These are phyloP conservation scores for Dipodomys stephensi DNA, from an alignment of 2,113 vertebrate species.

Conservation along the genomic window DNA sequence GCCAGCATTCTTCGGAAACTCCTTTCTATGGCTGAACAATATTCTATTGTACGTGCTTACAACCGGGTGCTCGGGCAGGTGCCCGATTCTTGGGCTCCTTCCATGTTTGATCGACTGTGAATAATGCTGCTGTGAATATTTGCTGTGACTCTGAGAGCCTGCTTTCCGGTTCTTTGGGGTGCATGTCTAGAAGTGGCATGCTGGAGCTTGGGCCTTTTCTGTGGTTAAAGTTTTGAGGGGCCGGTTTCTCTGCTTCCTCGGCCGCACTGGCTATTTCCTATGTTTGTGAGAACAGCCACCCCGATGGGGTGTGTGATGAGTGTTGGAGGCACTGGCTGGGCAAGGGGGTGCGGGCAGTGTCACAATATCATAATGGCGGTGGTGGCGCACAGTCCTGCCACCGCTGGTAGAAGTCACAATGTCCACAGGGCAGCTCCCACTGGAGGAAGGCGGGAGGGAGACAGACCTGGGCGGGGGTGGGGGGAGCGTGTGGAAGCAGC, in stretches of 20 bases:
- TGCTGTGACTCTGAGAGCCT: background rate
- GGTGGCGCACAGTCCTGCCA: too few relatives aligned
- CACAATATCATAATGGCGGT: too few relatives aligned
- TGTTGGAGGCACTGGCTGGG: background rate
- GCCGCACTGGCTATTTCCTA: background rate
- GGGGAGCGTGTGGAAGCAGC: too few relatives aligned
- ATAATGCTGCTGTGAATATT: too few relatives aligned
- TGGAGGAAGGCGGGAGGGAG: background rate
- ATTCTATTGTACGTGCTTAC: background rate
- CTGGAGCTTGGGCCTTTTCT: background rate
- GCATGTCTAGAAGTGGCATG: background rate
- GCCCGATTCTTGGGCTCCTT: background rate
- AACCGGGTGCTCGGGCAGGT: too few relatives aligned
- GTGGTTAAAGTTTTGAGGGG: background rate
- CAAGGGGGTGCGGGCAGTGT: background rate
- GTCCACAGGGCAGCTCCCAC: background rate
- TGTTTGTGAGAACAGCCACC: background rate
- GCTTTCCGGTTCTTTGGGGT: accelerated
- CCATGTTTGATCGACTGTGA: background rate
- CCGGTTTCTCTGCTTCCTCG: background rate
- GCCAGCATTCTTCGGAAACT: too few relatives aligned
- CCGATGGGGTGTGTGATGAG: too few relatives aligned
- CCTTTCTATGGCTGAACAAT: background rate
- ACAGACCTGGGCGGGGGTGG: background rate
- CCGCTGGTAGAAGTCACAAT: background rate